Evolutionary conservation across 2,888 invertebrate species (phyloP).

Genomic region (Drosophila mettleri): DNA sequence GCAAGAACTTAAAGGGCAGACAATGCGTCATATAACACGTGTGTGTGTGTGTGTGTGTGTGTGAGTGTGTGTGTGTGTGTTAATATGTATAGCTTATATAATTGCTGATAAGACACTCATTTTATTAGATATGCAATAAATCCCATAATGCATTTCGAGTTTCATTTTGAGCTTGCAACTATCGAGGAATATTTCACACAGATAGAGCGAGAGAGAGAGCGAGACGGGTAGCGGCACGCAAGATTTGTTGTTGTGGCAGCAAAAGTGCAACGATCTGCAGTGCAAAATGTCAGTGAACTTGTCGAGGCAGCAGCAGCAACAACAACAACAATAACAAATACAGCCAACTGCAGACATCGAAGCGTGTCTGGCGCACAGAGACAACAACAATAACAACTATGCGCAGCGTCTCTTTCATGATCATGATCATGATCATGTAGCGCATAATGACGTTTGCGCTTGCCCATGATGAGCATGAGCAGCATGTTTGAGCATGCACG

Average conservation of each 20-base stretch:
- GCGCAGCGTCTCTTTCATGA: conserved; percentile 22
- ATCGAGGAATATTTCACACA: conserved; percentile 37
- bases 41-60: neutral
- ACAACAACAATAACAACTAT: conserved; percentile 22
- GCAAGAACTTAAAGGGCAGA: neutral
- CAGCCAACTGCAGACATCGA: conserved; percentile 28
- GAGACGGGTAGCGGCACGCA: neutral
- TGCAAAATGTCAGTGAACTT: conserved; percentile 83
- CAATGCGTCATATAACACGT: conserved; percentile 6
- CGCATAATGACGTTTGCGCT: conserved; percentile 44
- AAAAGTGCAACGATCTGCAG: conserved; percentile 83
- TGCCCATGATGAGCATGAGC: conserved; percentile 57
- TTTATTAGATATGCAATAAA: neutral
- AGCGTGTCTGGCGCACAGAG: conserved; percentile 58
- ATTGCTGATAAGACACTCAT: conserved; percentile 4
- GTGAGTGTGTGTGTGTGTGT: neutral
- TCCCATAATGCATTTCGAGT: neutral
- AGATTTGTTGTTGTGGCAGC: conserved; percentile 44
- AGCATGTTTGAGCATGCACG: conserved; percentile 59
- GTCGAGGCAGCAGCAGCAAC: conserved; percentile 39
- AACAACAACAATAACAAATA: conserved; percentile 20
- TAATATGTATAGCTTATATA: neutral
- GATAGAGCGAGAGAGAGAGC: neutral
- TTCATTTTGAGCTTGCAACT: conserved; percentile 3
- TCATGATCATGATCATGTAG: conserved; percentile 45